Percentiles rank a stretch among this genome's conserved stretches.
These are phyloP conservation scores for Orius insidiosus DNA, from an alignment of 1,140 invertebrate species.

Conservation along the genomic window DNA sequence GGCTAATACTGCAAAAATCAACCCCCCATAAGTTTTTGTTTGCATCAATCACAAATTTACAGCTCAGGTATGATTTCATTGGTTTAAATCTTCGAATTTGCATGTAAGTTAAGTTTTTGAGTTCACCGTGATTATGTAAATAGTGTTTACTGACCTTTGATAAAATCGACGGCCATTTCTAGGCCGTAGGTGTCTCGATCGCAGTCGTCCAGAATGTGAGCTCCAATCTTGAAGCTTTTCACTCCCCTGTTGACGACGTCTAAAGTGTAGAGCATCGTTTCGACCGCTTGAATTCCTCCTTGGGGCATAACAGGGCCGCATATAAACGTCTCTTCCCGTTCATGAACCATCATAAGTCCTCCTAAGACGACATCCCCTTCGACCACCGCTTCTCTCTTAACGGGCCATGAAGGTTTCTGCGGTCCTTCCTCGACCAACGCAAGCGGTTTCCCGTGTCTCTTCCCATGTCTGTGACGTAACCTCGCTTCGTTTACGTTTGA, in stretches of 20 bases:
- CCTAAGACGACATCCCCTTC: slow-evolving; percentile 71
- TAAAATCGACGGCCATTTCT: slow-evolving; percentile 91
- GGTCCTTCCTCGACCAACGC: background rate
- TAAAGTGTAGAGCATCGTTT: slow-evolving; percentile 82
- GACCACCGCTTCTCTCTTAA: slow-evolving; percentile 68
- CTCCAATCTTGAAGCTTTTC: slow-evolving; percentile 59
- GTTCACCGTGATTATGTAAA: too few relatives aligned
- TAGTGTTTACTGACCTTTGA: slow-evolving; percentile 63
- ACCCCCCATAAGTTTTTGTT: too few relatives aligned
- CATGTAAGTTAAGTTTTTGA: too few relatives aligned
- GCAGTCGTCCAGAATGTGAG: slow-evolving; percentile 84
- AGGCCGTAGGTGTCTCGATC: slow-evolving; percentile 90
- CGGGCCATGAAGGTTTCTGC: slow-evolving; percentile 42
- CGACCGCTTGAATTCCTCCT: slow-evolving; percentile 76
- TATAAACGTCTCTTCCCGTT: slow-evolving; percentile 60
- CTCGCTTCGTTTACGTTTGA: background rate
- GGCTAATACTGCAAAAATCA: too few relatives aligned
- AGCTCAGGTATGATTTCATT: too few relatives aligned
- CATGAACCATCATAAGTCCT: slow-evolving; percentile 90
- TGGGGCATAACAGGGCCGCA: slow-evolving; percentile 90
- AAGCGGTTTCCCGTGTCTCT: background rate
- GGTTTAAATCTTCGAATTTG: too few relatives aligned
- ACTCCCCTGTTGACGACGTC: slow-evolving; percentile 56
- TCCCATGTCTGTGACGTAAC: slow-evolving; percentile 3
- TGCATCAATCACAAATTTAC: too few relatives aligned